Conservation (phyloP, 2,888 invertebrate species). For the Hypsopygia costalis region DNA sequence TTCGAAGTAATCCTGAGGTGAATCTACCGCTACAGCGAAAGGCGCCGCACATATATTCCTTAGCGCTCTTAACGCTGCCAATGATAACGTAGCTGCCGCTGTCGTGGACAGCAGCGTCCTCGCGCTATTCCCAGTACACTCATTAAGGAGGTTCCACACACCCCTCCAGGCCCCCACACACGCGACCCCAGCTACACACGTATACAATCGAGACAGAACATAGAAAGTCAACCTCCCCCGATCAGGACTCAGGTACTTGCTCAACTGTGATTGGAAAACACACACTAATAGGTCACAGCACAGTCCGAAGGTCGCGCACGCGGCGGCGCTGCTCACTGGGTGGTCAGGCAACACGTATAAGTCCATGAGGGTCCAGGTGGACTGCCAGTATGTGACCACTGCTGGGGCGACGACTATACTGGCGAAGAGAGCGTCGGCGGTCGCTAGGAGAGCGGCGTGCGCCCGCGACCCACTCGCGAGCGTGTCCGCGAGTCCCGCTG, state of each 20-base stretch:
- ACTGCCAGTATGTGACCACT: slow-evolving; percentile 93
- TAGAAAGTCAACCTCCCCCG: slow-evolving; percentile 85
- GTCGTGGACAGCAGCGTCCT: slow-evolving; percentile 83
- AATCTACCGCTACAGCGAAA: slow-evolving; percentile 87
- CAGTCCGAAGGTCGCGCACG: slow-evolving; percentile 86
- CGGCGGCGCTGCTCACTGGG: slow-evolving; percentile 81
- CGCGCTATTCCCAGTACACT: slow-evolving; percentile 82
- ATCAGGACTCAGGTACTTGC: slow-evolving; percentile 81
- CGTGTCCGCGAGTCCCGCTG: slow-evolving; percentile 83
- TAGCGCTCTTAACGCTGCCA: slow-evolving; percentile 85
- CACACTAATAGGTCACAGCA: slow-evolving; percentile 85
- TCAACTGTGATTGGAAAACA: slow-evolving; percentile 83
- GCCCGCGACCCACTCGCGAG: slow-evolving; percentile 77
- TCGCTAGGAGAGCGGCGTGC: slow-evolving; percentile 78
- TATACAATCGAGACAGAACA: slow-evolving; percentile 86
- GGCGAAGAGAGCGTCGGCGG: slow-evolving; percentile 87
- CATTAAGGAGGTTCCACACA: slow-evolving; percentile 88
- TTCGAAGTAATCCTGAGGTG: slow-evolving; percentile 88
- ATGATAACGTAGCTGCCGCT: slow-evolving; percentile 83
- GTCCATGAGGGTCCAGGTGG: slow-evolving; percentile 91
- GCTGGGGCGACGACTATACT: slow-evolving; percentile 87
- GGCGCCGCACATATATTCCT: slow-evolving; percentile 92
- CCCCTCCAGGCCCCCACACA: slow-evolving; percentile 95
- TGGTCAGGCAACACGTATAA: slow-evolving; percentile 84
- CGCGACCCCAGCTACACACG: slow-evolving; percentile 86